Conservation (phyloP, 2,113 vertebrate species). For the Hystrix brachyura region DNA sequence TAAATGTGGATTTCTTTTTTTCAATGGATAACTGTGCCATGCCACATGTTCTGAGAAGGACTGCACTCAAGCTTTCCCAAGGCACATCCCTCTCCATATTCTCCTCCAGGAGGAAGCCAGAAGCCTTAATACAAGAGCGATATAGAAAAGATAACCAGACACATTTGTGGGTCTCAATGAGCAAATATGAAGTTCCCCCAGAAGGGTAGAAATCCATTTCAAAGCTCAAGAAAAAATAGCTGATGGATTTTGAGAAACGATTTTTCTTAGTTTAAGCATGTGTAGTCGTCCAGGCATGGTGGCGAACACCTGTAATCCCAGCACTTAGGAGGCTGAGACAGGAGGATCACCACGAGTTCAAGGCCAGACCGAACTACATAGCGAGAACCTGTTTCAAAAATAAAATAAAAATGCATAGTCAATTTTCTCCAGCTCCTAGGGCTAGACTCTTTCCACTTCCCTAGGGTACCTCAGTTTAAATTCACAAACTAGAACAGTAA, state of each 20-base stretch:
- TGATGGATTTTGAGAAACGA: background rate
- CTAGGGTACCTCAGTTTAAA: background rate
- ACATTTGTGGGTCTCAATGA: background rate
- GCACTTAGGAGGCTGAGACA: background rate
- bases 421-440: background rate
- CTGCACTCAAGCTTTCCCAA: background rate
- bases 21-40: background rate
- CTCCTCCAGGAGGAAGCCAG: background rate
- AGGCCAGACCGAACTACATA: background rate
- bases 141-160: background rate
- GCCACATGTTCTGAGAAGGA: background rate
- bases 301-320: background rate
- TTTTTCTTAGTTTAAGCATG: background rate
- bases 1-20: background rate
- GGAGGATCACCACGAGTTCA: background rate
- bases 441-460: background rate
- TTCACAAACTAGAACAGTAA: slow-evolving; percentile 23
- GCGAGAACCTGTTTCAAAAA: background rate
- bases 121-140: background rate
- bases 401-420: background rate
- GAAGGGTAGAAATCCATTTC: background rate
- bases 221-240: background rate
- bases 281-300: background rate
- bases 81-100: background rate
- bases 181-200: background rate